A percentile compares a stretch with the other conserved stretches of the same genome.
Evolutionary conservation across 2,797 vertebrate species (phyloP).

Genomic region (Limosa lapponica): DNA sequence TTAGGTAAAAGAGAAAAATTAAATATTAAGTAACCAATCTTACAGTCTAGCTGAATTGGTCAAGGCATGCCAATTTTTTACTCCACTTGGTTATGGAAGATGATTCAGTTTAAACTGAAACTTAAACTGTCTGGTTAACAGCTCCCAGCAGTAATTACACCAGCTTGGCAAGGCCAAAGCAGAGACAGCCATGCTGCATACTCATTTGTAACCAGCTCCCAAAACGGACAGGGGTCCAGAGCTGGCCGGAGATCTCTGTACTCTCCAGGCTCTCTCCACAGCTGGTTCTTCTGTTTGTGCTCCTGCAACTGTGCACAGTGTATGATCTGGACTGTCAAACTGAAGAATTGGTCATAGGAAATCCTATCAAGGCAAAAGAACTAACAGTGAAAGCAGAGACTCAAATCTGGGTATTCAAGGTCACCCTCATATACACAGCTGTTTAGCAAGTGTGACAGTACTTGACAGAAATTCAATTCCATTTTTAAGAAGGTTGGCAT

Average conservation of each 20-base stretch:
- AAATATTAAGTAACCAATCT: not conserved
- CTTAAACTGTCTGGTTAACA: not conserved
- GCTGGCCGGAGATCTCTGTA: not conserved
- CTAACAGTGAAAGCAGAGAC: not conserved
- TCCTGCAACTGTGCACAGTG: not conserved
- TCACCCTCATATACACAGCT: constrained; percentile 38
- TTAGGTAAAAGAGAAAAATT: not conserved
- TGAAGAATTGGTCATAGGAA: not conserved
- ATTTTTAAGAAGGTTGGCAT: constrained; percentile 30
- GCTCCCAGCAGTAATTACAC: not conserved
- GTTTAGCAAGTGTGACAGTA: constrained; percentile 39
- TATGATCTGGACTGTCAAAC: not conserved
- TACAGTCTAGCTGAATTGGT: not conserved
- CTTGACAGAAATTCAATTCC: constrained; percentile 48
- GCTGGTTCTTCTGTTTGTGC: not conserved
- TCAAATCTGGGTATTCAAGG: constrained; percentile 51
- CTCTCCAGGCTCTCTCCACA: not conserved
- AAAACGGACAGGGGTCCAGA: not conserved
- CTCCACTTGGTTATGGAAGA: not conserved
- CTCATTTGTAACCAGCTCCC: not conserved
- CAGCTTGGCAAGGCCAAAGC: not conserved
- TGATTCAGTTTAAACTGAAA: not conserved
- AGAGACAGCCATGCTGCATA: not conserved
- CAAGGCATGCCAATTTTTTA: not conserved
- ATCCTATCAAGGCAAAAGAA: not conserved